These are phyloP conservation scores for Phalacrocorax pelagicus DNA, from an alignment of 2,113 vertebrate genomes.

Conservation along the genomic window DNA sequence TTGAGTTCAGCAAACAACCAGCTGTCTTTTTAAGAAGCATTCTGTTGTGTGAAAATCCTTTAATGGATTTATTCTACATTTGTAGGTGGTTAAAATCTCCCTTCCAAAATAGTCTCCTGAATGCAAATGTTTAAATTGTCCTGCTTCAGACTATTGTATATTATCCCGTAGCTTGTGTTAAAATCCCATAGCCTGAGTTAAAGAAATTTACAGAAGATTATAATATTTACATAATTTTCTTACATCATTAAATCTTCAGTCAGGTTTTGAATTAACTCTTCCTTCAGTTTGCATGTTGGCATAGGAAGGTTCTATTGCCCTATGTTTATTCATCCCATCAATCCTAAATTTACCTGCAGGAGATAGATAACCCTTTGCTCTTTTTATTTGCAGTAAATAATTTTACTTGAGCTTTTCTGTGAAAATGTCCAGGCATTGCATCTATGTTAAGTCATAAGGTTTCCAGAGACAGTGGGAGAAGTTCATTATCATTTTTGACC, in stretches of 20 bases:
- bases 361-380: not conserved
- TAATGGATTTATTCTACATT: not conserved
- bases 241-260: not conserved
- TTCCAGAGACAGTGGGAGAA: not conserved
- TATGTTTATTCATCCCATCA: not conserved
- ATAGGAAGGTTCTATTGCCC: not conserved
- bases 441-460: not conserved
- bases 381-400: not conserved
- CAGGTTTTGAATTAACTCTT: not conserved
- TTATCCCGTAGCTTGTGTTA: not conserved
- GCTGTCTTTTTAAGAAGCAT: not conserved
- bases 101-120: not conserved
- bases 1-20: not conserved
- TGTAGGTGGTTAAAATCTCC: not conserved
- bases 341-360: not conserved
- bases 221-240: not conserved
- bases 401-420: not conserved
- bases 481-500: constrained; percentile 12
- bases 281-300: not conserved
- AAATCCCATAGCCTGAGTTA: not conserved
- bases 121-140: not conserved
- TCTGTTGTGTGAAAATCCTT: not conserved
- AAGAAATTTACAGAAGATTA: not conserved
- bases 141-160: not conserved
- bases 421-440: not conserved